Evolutionary conservation across 1,140 invertebrate species (phyloP), one percentile per base, ranked within the genome.

Genomic region (Popillia japonica): DNA sequence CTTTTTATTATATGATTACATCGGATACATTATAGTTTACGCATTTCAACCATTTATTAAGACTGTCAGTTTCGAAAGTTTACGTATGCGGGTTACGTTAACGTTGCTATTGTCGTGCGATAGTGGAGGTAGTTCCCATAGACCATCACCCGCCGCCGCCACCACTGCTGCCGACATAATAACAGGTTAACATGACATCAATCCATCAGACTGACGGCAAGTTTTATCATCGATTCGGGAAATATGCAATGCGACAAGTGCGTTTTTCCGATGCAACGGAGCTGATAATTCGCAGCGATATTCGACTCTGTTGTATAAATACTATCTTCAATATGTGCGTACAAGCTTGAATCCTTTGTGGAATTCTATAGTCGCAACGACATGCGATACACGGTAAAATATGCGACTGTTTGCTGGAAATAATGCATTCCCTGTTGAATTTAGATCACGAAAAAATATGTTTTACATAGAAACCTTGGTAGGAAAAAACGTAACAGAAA

Each of bases 111-210:
- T 55, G 48, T n/a, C 17, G 27, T 34, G 27, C 4, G 27, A 34
- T 34, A 34, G 27, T 17, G 17, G 17, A 6, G n/a, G 48, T n/a
- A 17, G 14, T 55, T 55, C 48, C 17, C 48, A 55, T 48, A 10
- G n/a, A 48, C 9, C 44, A 48, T n/a, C 44, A 48, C 17, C 14
- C 44, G 11, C 44, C 44, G 11, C 17, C 6, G 48, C 48, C 48
- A 55, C 48, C 48, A 55, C 14, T 14, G 17, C 6, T 14, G 48
- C 17, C 48, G 17, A 55, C 17, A 17, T 55, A 55, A 55, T 55
- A 14, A 55, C 14, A 55, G 48, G 48, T 55, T 55, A 55, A 55
- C 48, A 55, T 55, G 48, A 55, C 48, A 55, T 55, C 48, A 55
- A 55, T 55, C 48, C 14, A 7, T 55, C 48, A 55, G 14, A 0